These are phyloP conservation scores for Pseudomyrmex pallidus DNA, from an alignment of 1,140 invertebrate species.

Conservation along the genomic window DNA sequence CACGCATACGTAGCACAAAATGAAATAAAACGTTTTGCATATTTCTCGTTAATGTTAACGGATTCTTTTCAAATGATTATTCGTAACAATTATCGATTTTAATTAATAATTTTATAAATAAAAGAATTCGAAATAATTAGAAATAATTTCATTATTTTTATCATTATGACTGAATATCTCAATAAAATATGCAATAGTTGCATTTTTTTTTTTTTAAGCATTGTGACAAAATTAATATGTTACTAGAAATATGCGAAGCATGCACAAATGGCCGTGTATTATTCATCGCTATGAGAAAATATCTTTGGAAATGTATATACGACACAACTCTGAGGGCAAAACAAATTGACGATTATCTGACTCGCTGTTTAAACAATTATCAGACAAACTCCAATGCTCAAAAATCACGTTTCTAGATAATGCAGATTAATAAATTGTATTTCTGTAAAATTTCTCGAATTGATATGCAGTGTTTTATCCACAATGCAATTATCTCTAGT, in stretches of 20 bases:
- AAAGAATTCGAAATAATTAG: neutral
- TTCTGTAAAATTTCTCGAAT: neutral
- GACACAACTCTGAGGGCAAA: neutral
- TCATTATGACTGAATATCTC: neutral
- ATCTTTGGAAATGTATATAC: neutral
- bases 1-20: neutral
- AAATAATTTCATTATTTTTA: neutral
- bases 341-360: conserved; percentile 4
- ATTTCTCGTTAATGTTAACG: neutral
- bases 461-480: too few relatives aligned
- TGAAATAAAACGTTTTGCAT: neutral
- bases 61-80: neutral
- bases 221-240: neutral
- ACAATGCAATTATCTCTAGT: too few relatives aligned
- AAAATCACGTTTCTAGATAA: neutral
- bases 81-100: neutral
- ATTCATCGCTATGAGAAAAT: neutral
- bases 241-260: neutral
- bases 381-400: neutral
- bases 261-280: neutral
- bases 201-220: conserved; percentile 21
- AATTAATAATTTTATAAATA: neutral
- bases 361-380: neutral
- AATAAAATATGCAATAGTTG: neutral
- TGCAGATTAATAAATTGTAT: neutral